Evolutionary conservation across 30 jellyfish, hydroid and myxozoan species (phyloP), one percentile per base, ranked within the genome.

Genomic region (Mastigias papua): DNA sequence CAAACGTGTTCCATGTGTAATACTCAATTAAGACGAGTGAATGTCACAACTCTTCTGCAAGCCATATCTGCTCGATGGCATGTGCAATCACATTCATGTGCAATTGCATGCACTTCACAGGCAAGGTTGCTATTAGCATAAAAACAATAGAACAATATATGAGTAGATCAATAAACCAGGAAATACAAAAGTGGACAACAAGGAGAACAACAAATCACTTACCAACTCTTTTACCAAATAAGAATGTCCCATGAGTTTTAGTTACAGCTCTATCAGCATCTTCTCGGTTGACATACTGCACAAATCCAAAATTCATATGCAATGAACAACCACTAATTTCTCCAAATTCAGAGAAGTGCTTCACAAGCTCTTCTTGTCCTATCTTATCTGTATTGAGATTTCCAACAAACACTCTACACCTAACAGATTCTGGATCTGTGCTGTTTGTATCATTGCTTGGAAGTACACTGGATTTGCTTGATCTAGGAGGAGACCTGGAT

Each of bases 151-250:
- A n/a, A n/a, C n/a, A n/a, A n/a, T n/a, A n/a, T n/a, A n/a, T n/a
- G n/a, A n/a, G n/a, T n/a, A n/a, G n/a, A n/a, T n/a, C 54, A 42
- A 42, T 15, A 42, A 4, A 15, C 54, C 54, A 42, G 13, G 7
- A 15, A 42, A 42, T 4, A 15, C 13, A 42, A 42, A 42, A 4
- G 7, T 4, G 13, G 13, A 42, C 7, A 42, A 15, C 7, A 8
- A 4, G 13, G 7, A 15, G 54, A 42, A 42, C 54, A 42, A 11
- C 11, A 33, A 27, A 50, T 22, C 6, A 74, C 97, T 27, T 73
- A 95, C 99, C 99, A 66, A 95, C 91, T 46, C 99, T 74, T 65
- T 91, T 90, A n/a, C 98, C 99, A 82, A 91, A 86, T 25, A 95
- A 29, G 17, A 58, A 75, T 63, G 64, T 86, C 42, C 99, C 98